A percentile compares a stretch with the other conserved stretches of the same genome.
Evolutionary conservation across 2,888 invertebrate species (phyloP).

Genomic region (Epinotia nisella): DNA sequence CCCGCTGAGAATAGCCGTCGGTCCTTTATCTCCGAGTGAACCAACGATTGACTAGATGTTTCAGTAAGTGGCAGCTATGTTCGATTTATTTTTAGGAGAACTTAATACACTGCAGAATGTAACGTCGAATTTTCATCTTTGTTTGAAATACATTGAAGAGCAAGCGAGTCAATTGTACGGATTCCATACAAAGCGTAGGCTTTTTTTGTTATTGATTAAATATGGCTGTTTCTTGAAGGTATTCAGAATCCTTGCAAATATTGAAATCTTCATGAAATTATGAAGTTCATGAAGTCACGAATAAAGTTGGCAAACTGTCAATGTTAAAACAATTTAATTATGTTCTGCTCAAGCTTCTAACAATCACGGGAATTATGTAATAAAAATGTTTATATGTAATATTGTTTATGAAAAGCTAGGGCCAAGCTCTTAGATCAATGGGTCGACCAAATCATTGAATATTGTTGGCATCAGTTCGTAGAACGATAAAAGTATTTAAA

Average conservation of each 20-base stretch:
- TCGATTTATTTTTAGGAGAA: conserved; percentile 4
- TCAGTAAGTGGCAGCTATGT: conserved; percentile 16
- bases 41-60: background rate
- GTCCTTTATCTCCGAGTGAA: background rate
- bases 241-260: background rate
- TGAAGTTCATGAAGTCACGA: background rate
- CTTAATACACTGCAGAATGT: background rate
- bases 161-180: background rate
- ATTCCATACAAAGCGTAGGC: background rate
- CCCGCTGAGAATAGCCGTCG: background rate
- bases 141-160: background rate
- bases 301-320: conserved; percentile 26
- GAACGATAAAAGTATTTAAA: conserved; percentile 61
- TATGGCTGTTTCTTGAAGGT: background rate
- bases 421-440: conserved; percentile 60
- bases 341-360: conserved; percentile 51
- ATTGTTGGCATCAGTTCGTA: conserved; percentile 66
- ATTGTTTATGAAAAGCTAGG: conserved; percentile 54
- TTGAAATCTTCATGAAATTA: conserved; percentile 10
- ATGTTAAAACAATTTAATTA: conserved; percentile 44
- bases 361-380: conserved; percentile 43
- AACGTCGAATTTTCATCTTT: background rate
- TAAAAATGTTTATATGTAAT: conserved; percentile 27
- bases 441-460: conserved; percentile 46
- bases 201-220: background rate